Evolutionary conservation across 2,797 vertebrate species (phyloP), one percentile per base, ranked within the genome.

Genomic region (Eulemur albifrons): DNA sequence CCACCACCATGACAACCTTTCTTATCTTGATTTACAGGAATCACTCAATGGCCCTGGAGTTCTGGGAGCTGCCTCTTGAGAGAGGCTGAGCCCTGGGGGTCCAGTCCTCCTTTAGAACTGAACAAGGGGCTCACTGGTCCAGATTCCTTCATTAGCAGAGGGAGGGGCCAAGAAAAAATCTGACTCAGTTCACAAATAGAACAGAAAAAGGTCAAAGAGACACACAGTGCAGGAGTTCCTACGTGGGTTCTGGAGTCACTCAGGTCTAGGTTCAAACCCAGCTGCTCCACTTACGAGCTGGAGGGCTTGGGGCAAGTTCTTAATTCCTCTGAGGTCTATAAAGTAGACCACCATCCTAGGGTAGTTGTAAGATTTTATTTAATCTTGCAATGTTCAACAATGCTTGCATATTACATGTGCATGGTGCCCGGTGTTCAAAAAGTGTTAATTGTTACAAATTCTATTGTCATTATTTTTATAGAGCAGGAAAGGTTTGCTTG

Each of bases 401-500:
- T 20, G 67, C 43, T 48, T 81, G 5, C 59, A 38, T 69, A 87
- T 79, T 38, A 18, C 13, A 61, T 21, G 3, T 27, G 18, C 69
- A 23, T 59, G 35, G 48, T 86, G 12, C 38, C 82, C 77, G 9
- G 8, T 93, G 50, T 90, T 92, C 32, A 40, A 48, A 93, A 96
- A 81, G 63, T 85, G 43, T 96, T 59, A 85, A 13, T 48, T 73
- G 45, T 79, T 81, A 92, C 18, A 88, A 75, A 38, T 87, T 61
- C 77, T 17, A 43, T 27, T 86, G 50, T 83, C 70, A 65, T 77
- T 88, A 32, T 79, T 87, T 95, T 94, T 91, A 96, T 27, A 89
- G 48, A 77, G 30, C 38, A 92, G 67, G 61, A 69, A 88, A 92
- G 14, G 18, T 90, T 96, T 87, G 14, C 83, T 85, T 84, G 75